Percentiles rank a stretch among this genome's conserved stretches.
phyloP scores from a whole-genome alignment of 2,888 invertebrate genomes.

The Rhingia campestris region DNA sequence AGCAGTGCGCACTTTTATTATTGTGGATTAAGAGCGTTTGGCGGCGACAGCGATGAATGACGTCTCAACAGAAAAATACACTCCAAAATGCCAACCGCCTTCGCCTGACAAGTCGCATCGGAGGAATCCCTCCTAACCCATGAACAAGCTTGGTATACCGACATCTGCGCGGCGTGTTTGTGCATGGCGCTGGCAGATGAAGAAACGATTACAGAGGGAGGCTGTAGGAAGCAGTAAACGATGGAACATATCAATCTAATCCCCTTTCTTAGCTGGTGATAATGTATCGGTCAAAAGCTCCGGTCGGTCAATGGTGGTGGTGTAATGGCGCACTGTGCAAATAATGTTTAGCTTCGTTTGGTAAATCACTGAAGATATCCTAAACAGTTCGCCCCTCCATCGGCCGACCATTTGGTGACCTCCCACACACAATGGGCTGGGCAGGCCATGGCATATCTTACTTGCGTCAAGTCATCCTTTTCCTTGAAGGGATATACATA shows the following conservation, averaged over 20 bases:
- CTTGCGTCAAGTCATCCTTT: constrained; percentile 73
- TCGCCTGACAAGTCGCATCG: constrained; percentile 30
- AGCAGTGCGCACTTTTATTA: constrained; percentile 9
- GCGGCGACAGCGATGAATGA: constrained; percentile 19
- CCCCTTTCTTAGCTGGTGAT: constrained; percentile 53
- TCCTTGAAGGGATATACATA: constrained; percentile 72
- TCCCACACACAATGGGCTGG: constrained; percentile 60
- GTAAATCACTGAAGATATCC: constrained; percentile 71
- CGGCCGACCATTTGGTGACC: constrained; percentile 51
- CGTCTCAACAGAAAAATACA: constrained; percentile 17
- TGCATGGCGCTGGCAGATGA: constrained; percentile 9
- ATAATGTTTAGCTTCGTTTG: constrained; percentile 68
- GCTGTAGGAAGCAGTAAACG: constrained; percentile 29
- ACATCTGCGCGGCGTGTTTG: not conserved
- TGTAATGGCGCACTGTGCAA: constrained; percentile 64
- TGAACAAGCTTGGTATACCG: constrained; percentile 1
- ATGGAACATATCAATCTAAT: constrained; percentile 55
- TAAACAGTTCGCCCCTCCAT: constrained; percentile 56
- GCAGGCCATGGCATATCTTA: constrained; percentile 66
- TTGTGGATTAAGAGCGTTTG: constrained; percentile 3
- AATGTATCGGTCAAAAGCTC: constrained; percentile 60
- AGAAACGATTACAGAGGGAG: constrained; percentile 19
- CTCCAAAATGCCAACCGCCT: not conserved
- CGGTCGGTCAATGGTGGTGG: constrained; percentile 5
- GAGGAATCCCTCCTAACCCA: constrained; percentile 22